These are phyloP conservation scores for Odontomyia ornata DNA, from an alignment of 2,888 invertebrate genomes.

Conservation along the genomic window DNA sequence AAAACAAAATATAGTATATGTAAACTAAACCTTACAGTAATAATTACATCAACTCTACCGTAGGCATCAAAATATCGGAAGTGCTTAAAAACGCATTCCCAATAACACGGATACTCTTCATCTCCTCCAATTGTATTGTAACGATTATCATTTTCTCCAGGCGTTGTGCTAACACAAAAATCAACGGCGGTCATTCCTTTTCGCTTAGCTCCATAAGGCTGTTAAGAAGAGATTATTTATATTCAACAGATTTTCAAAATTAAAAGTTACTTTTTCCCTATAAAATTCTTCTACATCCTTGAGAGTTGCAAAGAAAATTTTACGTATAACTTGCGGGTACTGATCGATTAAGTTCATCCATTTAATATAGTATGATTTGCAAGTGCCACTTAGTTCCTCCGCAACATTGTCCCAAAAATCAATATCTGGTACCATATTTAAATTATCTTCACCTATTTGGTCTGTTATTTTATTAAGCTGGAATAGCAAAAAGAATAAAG, in stretches of 20 bases:
- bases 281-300: constrained; percentile 32
- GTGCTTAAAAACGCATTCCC: constrained; percentile 53
- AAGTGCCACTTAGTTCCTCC: constrained; percentile 52
- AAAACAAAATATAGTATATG: neutral
- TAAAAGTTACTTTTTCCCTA: constrained; percentile 44
- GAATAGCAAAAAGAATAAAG: constrained; percentile 16
- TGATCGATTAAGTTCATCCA: constrained; percentile 50
- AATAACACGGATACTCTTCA: constrained; percentile 49
- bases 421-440: neutral
- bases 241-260: neutral
- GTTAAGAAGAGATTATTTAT: neutral
- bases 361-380: constrained; percentile 52
- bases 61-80: constrained; percentile 55
- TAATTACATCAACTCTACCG: constrained; percentile 55
- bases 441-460: constrained; percentile 16
- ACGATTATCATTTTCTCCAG: neutral
- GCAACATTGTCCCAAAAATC: constrained; percentile 42
- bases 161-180: constrained; percentile 51
- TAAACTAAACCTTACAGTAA: no score
- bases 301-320: constrained; percentile 47
- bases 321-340: constrained; percentile 46
- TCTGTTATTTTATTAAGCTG: constrained; percentile 43
- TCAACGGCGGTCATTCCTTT: constrained; percentile 52
- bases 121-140: neutral
- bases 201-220: constrained; percentile 23